Base-by-base conservation (phyloP, 2,113 vertebrate genomes). In the Sander lucioperca region DNA sequence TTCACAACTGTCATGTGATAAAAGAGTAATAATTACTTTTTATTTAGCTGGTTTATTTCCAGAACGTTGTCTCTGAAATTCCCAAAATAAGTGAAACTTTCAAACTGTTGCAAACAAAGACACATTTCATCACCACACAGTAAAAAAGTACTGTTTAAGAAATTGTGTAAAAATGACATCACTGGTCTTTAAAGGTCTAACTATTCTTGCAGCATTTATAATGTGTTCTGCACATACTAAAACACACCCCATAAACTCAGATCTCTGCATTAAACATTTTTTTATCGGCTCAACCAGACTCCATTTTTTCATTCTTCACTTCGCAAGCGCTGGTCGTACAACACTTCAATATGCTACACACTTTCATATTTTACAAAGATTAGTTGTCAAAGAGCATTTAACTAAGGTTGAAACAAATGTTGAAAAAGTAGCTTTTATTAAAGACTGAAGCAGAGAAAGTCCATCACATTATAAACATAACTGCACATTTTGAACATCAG, bases 321-420 rank as follows among this genome's bases (percentile, higher is more conserved):
- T 48, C 27, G 4, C n/a, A 43, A 10, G 7, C 0, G n/a, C 25
- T 36, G 6, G 6, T 21, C 0, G 0, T 54, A 39, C 45, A 43
- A 5, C 4, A 51, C 21, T 48, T 72, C 3, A 62, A 16, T 5
- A 23, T 47, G 47, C 18, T 21, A 30, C 10, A 79, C 50, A n/a
- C 15, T 71, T 45, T n/a, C 2, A 62, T 25, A 66, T 62, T 63
- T 33, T 66, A 66, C 36, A 69, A n/a, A 36, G 18, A 47, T 74
- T 23, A 53, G 8, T 53, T 65, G 2, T 19, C 64, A 50, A 70
- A 78, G 48, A 83, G 77, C 74, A 84, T 73, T 59, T 39, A 25
- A 67, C 25, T 15, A 72, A 64, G 11, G 4, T 36, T 47, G 2
- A 79, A 75, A 53, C 50, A 19, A 72, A 67, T 7, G 3, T 23